These are phyloP conservation scores for Gasteruption jaculator DNA, from an alignment of 2,888 invertebrate genomes.

Conservation along the genomic window DNA sequence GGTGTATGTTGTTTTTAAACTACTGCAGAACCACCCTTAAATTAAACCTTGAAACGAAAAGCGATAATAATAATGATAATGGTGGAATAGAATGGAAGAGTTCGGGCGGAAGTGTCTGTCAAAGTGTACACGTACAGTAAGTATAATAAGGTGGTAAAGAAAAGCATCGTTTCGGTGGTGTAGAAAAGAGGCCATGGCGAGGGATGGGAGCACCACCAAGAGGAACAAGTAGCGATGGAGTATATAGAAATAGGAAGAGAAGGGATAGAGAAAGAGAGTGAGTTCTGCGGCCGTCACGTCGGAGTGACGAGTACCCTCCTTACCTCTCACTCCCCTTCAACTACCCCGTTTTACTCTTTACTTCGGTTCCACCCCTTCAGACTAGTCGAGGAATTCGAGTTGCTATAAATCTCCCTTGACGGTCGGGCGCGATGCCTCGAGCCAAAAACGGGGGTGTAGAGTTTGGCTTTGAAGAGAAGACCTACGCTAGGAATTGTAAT, in stretches of 20 bases:
- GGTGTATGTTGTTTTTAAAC: too few relatives aligned
- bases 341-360: conserved; percentile 23
- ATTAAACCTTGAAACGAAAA: too few relatives aligned
- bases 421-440: conserved; percentile 47
- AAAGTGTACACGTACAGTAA: too few relatives aligned
- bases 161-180: too few relatives aligned
- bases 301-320: conserved; percentile 40
- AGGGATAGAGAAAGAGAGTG: conserved; percentile 33
- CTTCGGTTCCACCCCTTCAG: conserved; percentile 31
- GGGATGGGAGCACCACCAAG: too few relatives aligned
- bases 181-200: too few relatives aligned
- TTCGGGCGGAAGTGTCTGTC: too few relatives aligned
- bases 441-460: conserved; percentile 19
- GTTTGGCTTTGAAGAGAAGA: conserved; percentile 17
- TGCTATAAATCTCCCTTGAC: conserved; percentile 52
- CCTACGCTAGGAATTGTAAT: conserved; percentile 45
- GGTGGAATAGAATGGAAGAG: too few relatives aligned
- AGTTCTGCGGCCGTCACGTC: conserved; percentile 41
- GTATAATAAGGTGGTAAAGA: too few relatives aligned
- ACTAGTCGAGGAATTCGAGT: conserved; percentile 52
- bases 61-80: too few relatives aligned
- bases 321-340: conserved; percentile 26
- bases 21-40: too few relatives aligned
- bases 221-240: too few relatives aligned
- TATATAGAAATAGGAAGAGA: conserved; percentile 22